Evolutionary conservation across 92 coral and sea anemone species (phyloP), one percentile per base, ranked within the genome.

Genomic region (Zoanthus sociatus): DNA sequence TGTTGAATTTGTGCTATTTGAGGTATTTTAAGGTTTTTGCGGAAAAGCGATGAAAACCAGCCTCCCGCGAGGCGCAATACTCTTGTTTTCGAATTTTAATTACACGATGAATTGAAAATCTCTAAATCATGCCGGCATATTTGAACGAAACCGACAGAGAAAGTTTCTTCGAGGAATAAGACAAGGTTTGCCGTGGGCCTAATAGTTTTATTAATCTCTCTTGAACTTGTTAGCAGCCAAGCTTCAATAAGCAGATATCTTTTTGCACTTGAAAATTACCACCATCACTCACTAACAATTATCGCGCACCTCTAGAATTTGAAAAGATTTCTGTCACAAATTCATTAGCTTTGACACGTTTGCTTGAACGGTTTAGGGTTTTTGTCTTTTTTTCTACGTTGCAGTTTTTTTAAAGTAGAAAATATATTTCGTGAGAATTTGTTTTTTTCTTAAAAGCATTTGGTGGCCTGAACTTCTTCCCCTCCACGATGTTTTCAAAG

Each of bases 1-100:
- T 95, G 93, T 91, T 92, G 94, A 90, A 88, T 93, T 93, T 88
- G 90, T 81, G 87, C 90, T 91, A 93, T 93, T 89, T 93, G 77
- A 92, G 83, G 93, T 78, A 90, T 89, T 93, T 88, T 71, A 78
- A 87, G 95, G 37, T 20, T 81, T 79, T 64, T 81, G 85, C 67
- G 74, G 63, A 81, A 31, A 42, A 55, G 84, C 63, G 84, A 64
- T 66, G 73, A 67, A 26, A 46, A n/a, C 4, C 26, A 81, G 60
- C 85, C 85, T 33, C 85, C 85, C 85, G 76, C 75, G 74, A 81
- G 85, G 85, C 61, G 45, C 30, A 68, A 64, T 37, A 50, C 75
- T 64, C 60, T 46, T 14, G 51, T 51, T 66, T 81, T 17, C 46
- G n/a, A 81, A 81, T 81, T 66, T 63, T 81, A 66, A 81, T 81